Base-by-base conservation (phyloP, 1,140 invertebrate species). In the Drosophila busckii region DNA sequence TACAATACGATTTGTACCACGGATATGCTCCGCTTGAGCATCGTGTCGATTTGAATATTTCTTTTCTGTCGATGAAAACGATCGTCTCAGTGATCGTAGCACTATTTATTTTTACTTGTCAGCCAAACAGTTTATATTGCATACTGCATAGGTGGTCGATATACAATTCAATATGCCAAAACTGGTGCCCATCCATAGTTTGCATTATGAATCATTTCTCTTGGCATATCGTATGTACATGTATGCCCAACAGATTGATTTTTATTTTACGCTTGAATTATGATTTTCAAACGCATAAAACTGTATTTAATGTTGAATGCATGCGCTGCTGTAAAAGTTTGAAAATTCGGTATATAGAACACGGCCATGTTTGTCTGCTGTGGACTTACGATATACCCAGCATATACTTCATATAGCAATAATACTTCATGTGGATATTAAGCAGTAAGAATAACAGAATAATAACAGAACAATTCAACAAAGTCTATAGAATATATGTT, bases 121-220 rank as follows among this genome's bases (percentile, higher is more conserved):
- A 35, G 49, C 45, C 16, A 49, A n/a, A 56, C 40, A 76, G 68
- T 82, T 80, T 82, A 80, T 80, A 68, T 82, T 80, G 68, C 75
- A 69, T 80, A 80, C 73, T 80, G 80, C 73, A 65, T 80, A 61
- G 73, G 73, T 80, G 73, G 73, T 80, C 71, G 48, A 4, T 34
- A 50, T 34, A 56, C 64, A 58, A 61, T 69, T 65, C 56, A 59
- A 67, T 68, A 73, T 54, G 25, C 29, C 32, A 20, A 15, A 37
- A 37, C 22, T 12, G 12, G 12, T n/a, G n/a, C n/a, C n/a, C 23
- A 29, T 17, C 25, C n/a, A n/a, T 37, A 28, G 29, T 19, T 4
- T 9, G 6, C 10, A 34, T 34, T 44, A 50, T 68, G 63, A 65
- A 53, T 65, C 46, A 65, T 45, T 63, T 50, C 10, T 26, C 5